Evolutionary conservation across 1,140 invertebrate species (phyloP).

Genomic region (Drosophila grimshawi): DNA sequence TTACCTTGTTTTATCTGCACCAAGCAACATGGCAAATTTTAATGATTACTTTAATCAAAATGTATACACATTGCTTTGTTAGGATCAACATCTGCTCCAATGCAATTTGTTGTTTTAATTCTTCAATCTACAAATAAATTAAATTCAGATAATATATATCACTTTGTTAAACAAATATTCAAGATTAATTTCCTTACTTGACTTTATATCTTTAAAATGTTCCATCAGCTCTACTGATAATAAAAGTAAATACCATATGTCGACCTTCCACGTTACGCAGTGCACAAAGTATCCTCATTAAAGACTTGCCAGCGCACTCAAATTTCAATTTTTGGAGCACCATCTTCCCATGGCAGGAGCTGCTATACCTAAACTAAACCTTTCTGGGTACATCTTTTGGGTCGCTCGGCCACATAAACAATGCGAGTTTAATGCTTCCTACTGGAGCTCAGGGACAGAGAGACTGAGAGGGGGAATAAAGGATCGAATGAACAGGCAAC

Average conservation of each 20-base stretch:
- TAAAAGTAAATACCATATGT: conserved; percentile 16
- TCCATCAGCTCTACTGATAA: not conserved
- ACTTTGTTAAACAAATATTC: not conserved
- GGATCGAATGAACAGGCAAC: conserved; percentile 41
- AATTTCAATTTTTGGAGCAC: conserved; percentile 41
- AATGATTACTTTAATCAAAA: too few species aligned
- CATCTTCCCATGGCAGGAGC: conserved; percentile 29
- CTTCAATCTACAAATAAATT: too few species aligned
- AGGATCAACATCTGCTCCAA: too few species aligned
- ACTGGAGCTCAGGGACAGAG: conserved; percentile 9
- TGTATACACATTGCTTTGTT: too few species aligned
- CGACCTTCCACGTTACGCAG: conserved; percentile 1
- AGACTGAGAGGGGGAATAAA: conserved; percentile 25
- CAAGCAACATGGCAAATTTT: too few species aligned
- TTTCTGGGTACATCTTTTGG: conserved; percentile 24
- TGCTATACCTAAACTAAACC: conserved; percentile 9
- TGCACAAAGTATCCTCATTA: conserved; percentile 18
- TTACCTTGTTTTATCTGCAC: too few species aligned
- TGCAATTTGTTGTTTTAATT: too few species aligned
- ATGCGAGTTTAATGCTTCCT: conserved; percentile 69
- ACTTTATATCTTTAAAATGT: not conserved
- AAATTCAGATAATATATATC: not conserved
- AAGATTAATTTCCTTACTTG: not conserved
- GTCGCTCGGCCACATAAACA: conserved; percentile 59
- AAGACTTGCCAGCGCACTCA: conserved; percentile 39